Percentiles rank a stretch among this genome's conserved stretches.
Evolutionary conservation across 2,888 invertebrate species (phyloP).

Genomic region (Petrolisthes manimaculis): DNA sequence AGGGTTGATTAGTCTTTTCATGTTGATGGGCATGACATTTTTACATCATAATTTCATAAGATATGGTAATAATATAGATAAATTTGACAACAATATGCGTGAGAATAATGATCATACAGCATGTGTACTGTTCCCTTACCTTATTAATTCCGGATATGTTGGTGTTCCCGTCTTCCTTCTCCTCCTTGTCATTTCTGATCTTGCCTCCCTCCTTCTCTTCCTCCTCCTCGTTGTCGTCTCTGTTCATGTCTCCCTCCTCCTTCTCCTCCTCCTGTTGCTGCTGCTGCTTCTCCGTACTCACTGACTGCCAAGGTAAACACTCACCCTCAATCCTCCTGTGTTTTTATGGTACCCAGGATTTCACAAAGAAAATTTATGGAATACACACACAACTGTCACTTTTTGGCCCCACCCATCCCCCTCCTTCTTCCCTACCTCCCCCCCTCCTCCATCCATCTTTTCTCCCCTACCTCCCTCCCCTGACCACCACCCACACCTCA

Average conservation of each 20-base stretch:
- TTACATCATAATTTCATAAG: too few relatives aligned
- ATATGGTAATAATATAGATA: neutral
- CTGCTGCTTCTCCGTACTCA: neutral
- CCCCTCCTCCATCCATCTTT: neutral
- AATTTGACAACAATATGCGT: neutral
- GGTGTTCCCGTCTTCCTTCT: too few relatives aligned
- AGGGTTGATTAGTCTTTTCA: too few relatives aligned
- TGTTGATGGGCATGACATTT: too few relatives aligned
- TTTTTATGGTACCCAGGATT: constrained; percentile 33
- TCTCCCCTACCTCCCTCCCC: neutral
- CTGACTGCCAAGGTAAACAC: constrained; percentile 24
- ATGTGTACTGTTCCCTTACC: too few relatives aligned
- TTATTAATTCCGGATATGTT: too few relatives aligned
- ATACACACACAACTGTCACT: constrained; percentile 41
- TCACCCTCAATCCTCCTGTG: constrained; percentile 16
- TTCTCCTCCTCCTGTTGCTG: constrained; percentile 1
- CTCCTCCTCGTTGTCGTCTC: neutral
- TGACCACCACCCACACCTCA: too few relatives aligned
- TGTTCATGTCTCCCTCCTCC: constrained; percentile 2
- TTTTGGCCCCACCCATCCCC: constrained; percentile 15
- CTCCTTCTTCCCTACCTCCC: neutral
- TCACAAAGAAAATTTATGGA: constrained; percentile 49
- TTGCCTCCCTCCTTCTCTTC: too few relatives aligned
- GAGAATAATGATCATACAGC: neutral
- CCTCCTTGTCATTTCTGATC: too few relatives aligned